Base-by-base conservation (phyloP, 30 jellyfish, hydroid and myxozoan species). In the Aurelia coerulea region DNA sequence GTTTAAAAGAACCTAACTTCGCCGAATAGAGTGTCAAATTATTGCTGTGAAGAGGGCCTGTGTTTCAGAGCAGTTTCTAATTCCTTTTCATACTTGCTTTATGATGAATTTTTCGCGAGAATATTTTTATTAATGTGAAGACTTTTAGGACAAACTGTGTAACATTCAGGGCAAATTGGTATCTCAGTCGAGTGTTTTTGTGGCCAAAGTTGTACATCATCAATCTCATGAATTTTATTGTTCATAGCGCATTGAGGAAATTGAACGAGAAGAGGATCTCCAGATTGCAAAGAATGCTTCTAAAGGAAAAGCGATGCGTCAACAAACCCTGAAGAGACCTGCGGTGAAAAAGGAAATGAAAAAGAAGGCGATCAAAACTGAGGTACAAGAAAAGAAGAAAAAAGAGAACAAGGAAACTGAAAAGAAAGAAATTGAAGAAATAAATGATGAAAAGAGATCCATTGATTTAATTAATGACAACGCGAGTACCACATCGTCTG, bases 221-320 rank as follows among this genome's bases (percentile, higher is more conserved):
- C 56, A 46, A 7, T 46, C 56, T 46, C 2, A 46, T 46, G 11
- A 46, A 46, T 46, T 46, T 71, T 51, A 35, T 23, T 73, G 73
- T 34, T 18, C 10, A 64, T 54, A 94, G 98, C 76, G 87, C 50
- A 95, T 94, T 33, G 97, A 94, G 81, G 96, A 84, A 81, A 76
- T 49, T 58, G 98, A 94, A 58, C 83, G 86, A 35, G 78, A 54
- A 33, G 93, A 81, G 65, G 97, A 92, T 33, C 46, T 16, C 69
- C 86, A 65, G 11, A 42, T 83, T 17, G 91, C 79, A 17, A 72
- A 64, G 58, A 69, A 31, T 33, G 77, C 94, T 12, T 56, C 76
- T 10, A 86, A 73, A 62, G 89, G 90, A 60, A 68, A 86, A 70
- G 70, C 93, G 46, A 71, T 35, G 88, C 37, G 49, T 13, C 81